A percentile compares a stretch with the other conserved stretches of the same genome.
Evolutionary conservation across 2,797 vertebrate genomes (phyloP).

Genomic region (Helarctos malayanus): DNA sequence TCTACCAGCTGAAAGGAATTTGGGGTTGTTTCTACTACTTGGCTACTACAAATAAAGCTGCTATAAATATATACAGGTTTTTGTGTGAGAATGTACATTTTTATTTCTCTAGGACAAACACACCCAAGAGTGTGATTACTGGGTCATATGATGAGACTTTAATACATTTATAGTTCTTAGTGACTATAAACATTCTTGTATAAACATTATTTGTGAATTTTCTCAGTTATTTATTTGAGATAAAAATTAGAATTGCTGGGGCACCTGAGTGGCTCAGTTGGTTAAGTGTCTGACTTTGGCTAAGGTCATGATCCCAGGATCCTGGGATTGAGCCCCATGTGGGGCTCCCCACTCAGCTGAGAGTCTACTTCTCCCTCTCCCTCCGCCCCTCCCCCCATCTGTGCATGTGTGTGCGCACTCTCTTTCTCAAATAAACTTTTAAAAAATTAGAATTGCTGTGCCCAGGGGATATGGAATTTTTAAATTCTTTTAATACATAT

Average conservation of each 20-base stretch:
- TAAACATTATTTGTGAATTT: background rate
- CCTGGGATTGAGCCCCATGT: background rate
- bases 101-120: conserved; percentile 11
- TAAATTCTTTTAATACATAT: background rate
- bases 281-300: background rate
- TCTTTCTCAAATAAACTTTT: background rate
- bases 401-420: background rate
- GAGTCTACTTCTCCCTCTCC: background rate
- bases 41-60: background rate
- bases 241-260: conserved; percentile 46
- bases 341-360: background rate
- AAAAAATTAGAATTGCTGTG: background rate
- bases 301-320: background rate
- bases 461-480: background rate
- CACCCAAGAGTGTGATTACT: background rate
- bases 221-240: background rate
- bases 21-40: background rate
- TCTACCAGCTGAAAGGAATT: background rate
- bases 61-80: background rate
- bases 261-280: background rate
- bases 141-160: background rate
- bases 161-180: background rate
- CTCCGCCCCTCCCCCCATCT: background rate
- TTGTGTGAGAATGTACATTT: background rate
- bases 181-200: background rate